phyloP scores from a whole-genome alignment of 2,888 invertebrate genomes.

The Diabrotica balteata region DNA sequence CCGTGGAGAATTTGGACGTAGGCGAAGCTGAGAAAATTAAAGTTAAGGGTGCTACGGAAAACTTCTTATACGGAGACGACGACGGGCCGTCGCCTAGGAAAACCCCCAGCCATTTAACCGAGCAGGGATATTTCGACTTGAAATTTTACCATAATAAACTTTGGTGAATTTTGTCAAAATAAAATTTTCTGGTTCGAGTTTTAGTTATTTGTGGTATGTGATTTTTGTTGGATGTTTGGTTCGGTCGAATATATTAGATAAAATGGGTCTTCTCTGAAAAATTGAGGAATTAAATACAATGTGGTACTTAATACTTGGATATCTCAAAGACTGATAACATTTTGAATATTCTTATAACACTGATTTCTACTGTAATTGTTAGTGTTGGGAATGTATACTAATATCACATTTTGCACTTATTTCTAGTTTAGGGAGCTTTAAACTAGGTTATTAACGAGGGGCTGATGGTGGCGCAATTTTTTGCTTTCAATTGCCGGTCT shows the following conservation, averaged over 20 bases:
- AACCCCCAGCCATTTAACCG: constrained; percentile 62
- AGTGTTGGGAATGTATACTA: too few relatives aligned
- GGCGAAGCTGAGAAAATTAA: constrained; percentile 20
- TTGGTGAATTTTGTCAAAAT: constrained; percentile 65
- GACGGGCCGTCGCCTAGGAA: constrained; percentile 54
- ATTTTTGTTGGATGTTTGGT: not conserved
- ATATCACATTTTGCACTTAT: too few relatives aligned
- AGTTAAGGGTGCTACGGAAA: constrained; percentile 22
- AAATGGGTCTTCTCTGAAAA: too few relatives aligned
- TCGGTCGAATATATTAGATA: not conserved
- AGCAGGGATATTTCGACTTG: constrained; percentile 75
- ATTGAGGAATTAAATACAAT: too few relatives aligned
- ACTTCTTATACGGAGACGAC: constrained; percentile 33
- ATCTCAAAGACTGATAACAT: too few relatives aligned
- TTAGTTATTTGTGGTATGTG: constrained; percentile 2
- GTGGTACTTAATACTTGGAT: too few relatives aligned
- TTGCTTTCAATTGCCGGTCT: too few relatives aligned
- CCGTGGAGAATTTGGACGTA: constrained; percentile 10
- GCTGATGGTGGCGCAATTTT: too few relatives aligned
- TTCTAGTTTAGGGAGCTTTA: too few relatives aligned
- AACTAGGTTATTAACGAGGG: too few relatives aligned
- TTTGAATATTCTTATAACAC: too few relatives aligned
- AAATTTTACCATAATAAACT: constrained; percentile 81
- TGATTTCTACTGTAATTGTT: too few relatives aligned
- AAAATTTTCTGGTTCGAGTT: constrained; percentile 14